Conservation (phyloP, 1,140 invertebrate species). For the Sinella curviseta region DNA sequence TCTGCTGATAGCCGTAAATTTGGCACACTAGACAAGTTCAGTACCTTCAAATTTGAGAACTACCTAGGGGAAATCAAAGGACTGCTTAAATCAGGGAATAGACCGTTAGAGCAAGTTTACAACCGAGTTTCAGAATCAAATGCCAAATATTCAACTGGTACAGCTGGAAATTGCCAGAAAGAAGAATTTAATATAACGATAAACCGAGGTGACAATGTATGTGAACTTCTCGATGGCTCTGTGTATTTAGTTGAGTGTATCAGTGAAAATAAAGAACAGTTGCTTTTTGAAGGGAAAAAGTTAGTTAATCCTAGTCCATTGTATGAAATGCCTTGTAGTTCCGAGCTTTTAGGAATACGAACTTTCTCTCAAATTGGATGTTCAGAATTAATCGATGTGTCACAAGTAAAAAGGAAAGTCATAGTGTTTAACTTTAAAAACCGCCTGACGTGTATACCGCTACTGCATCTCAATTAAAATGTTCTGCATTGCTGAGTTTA, state of each 20-base stretch:
- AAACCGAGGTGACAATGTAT: no score
- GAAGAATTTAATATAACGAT: no score
- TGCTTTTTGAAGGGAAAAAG: background rate
- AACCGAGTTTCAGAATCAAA: constrained; percentile 51
- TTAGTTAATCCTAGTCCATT: background rate
- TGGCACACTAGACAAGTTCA: constrained; percentile 51
- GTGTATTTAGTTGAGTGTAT: background rate
- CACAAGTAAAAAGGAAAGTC: no score
- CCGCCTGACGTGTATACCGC: no score
- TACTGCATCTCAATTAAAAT: no score
- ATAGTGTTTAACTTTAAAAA: no score
- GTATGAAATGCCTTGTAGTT: background rate
- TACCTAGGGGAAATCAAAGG: constrained; percentile 25
- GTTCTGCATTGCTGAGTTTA: no score
- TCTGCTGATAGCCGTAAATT: constrained; percentile 51
- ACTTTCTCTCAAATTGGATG: background rate
- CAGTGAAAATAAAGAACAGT: background rate
- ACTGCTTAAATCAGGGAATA: constrained; percentile 21
- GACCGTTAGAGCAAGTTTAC: constrained; percentile 49
- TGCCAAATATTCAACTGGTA: background rate
- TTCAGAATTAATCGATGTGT: no score
- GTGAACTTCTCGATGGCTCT: no score
- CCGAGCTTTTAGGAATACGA: background rate
- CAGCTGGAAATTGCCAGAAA: background rate
- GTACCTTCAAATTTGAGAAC: constrained; percentile 50